Evolutionary conservation across 2,888 invertebrate species (phyloP), one percentile per base, ranked within the genome.

Genomic region (Cinara cedri): DNA sequence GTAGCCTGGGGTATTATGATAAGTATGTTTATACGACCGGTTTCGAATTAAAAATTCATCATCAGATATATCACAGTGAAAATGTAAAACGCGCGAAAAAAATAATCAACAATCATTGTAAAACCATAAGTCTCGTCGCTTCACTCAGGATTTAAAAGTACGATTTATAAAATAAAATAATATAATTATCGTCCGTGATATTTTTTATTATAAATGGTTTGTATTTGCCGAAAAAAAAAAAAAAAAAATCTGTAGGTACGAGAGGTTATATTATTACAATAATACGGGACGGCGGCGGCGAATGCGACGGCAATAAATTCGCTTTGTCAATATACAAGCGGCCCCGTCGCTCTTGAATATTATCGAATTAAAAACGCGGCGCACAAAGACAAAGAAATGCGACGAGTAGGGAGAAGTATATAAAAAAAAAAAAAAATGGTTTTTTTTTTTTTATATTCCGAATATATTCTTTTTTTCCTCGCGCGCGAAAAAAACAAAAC

Each of bases 301-400:
- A n/a, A 54, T 21, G 21, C 46, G 72, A 71, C 4, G 16, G 57
- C 54, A 72, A 72, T 72, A 72, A 72, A 72, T 66, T 72, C 24
- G 46, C 60, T 46, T 49, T 72, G 72, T 72, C 72, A 72, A 72
- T 72, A 72, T 19, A 19, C n/a, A n/a, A 26, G 34, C 16, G 57
- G 10, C 46, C 46, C 57, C 65, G 44, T 26, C 60, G 72, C 72
- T 72, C 72, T 49, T 62, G 46, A 62, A 72, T 72, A 72, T 72
- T 72, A 62, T 75, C 65, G 65, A 65, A 65, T 65, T 75, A 75
- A 75, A 24, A n/a, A 65, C 63, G 24, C 34, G 6, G 3, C 34
- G 34, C 6, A 75, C 75, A 75, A 65, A 75, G 65, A 75, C 54
- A 65, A 65, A 54, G 65, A 74, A 63, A 74, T 14, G 51, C 10